These are phyloP conservation scores for Maniola jurtina DNA, from an alignment of 1,140 invertebrate species.

Conservation along the genomic window DNA sequence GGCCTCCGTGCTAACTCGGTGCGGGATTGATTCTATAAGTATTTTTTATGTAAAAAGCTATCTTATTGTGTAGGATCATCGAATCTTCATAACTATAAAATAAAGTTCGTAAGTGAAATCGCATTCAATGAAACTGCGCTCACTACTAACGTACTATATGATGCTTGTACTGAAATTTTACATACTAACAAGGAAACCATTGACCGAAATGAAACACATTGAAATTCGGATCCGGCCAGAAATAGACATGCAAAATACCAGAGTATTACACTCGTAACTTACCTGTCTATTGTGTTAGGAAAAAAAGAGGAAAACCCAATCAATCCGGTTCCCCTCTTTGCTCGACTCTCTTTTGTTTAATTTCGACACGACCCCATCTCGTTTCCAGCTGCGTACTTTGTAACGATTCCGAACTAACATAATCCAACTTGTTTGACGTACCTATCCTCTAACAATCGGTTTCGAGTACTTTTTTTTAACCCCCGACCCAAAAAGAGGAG, in stretches of 20 bases:
- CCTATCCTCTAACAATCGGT: slow-evolving; percentile 17
- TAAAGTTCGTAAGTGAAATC: too few species aligned
- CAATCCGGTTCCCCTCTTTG: slow-evolving; percentile 40
- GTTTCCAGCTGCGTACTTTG: slow-evolving; percentile 31
- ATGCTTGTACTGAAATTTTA: not conserved
- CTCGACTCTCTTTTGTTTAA: slow-evolving; percentile 45
- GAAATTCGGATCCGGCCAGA: not conserved
- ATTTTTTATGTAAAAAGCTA: too few species aligned
- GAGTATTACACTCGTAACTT: slow-evolving; percentile 26
- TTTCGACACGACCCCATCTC: slow-evolving; percentile 39
- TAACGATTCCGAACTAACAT: slow-evolving; percentile 39
- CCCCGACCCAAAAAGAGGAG: too few species aligned
- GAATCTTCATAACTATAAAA: too few species aligned
- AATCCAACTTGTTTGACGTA: slow-evolving; percentile 34
- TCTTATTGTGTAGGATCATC: too few species aligned
- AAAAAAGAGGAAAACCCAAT: slow-evolving; percentile 40
- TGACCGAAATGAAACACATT: slow-evolving; percentile 2
- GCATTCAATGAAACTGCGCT: too few species aligned
- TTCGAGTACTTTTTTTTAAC: slow-evolving; percentile 10
- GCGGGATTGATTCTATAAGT: too few species aligned
- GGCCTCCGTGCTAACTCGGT: too few species aligned
- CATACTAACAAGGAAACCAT: not conserved
- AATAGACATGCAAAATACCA: slow-evolving; percentile 23
- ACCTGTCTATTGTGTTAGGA: slow-evolving; percentile 26
- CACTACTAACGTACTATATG: too few species aligned